These are phyloP conservation scores for Ascaphus truei DNA, from an alignment of 2,113 vertebrate species.

Conservation along the genomic window DNA sequence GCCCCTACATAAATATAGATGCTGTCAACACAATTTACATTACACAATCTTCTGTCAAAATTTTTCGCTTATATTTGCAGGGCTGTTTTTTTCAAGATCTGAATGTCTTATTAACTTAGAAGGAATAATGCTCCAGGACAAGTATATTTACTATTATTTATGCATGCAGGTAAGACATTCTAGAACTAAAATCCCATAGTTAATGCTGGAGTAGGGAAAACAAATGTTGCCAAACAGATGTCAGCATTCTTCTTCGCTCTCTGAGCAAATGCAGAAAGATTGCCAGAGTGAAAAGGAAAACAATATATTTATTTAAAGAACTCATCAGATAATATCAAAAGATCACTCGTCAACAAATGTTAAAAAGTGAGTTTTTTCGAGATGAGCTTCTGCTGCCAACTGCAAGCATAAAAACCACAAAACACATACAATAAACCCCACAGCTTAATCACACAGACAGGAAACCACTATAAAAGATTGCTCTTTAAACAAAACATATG, in stretches of 20 bases:
- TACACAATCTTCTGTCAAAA: too few relatives aligned
- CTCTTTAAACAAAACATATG: conserved; percentile 55
- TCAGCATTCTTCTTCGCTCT: conserved; percentile 47
- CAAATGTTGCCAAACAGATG: conserved; percentile 42
- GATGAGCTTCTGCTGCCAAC: conserved; percentile 35
- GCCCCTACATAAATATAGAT: too few relatives aligned
- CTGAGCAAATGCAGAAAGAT: conserved; percentile 41
- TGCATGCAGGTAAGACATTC: too few relatives aligned
- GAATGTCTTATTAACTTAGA: too few relatives aligned
- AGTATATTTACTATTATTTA: too few relatives aligned
- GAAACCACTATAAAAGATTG: conserved; percentile 46
- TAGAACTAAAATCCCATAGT: too few relatives aligned
- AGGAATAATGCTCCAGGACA: too few relatives aligned
- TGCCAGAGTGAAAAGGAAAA: conserved; percentile 45
- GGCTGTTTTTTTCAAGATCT: too few relatives aligned
- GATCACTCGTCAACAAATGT: conserved; percentile 47
- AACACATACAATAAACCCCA: conserved; percentile 38
- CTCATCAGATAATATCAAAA: conserved; percentile 52
- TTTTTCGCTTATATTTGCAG: too few relatives aligned
- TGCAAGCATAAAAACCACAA: conserved; percentile 27
- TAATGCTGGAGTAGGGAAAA: conserved; percentile 37
- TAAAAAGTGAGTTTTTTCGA: conserved; percentile 39
- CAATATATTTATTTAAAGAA: conserved; percentile 53
- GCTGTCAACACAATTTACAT: too few relatives aligned
- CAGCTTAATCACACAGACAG: conserved; percentile 61